Percentiles rank a stretch among this genome's conserved stretches.
These are phyloP conservation scores for Dendrolimus punctatus DNA, from an alignment of 1,140 invertebrate genomes.

Conservation along the genomic window DNA sequence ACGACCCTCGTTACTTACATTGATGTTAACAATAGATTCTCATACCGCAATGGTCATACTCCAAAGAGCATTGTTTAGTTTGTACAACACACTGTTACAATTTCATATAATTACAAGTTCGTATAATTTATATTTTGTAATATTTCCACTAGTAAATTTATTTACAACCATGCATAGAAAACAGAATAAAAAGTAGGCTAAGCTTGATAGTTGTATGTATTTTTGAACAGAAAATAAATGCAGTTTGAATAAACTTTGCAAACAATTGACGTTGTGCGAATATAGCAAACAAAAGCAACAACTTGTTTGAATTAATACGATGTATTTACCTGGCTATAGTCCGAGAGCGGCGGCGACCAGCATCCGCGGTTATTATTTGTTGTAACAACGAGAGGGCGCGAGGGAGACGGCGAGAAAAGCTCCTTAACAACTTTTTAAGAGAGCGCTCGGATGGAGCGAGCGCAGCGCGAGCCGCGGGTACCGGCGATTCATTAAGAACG, in stretches of 20 bases:
- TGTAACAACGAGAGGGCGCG: constrained; percentile 44
- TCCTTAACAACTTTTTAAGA: constrained; percentile 47
- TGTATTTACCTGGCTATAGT: constrained; percentile 35
- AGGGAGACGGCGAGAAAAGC: constrained; percentile 43
- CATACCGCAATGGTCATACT: too few relatives aligned
- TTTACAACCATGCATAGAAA: too few relatives aligned
- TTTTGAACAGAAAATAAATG: too few relatives aligned
- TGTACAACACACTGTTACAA: too few relatives aligned
- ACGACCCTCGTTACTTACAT: background rate
- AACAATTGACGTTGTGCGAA: background rate
- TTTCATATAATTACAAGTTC: too few relatives aligned
- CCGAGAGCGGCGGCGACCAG: constrained; percentile 23
- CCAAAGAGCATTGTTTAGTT: too few relatives aligned
- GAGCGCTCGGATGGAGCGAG: constrained; percentile 42
- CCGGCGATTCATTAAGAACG: constrained; percentile 63
- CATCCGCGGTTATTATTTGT: constrained; percentile 30
- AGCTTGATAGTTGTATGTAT: too few relatives aligned
- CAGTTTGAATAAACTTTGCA: too few relatives aligned
- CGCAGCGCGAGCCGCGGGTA: constrained; percentile 58
- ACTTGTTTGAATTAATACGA: background rate
- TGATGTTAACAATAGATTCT: too few relatives aligned
- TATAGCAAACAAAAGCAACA: constrained; percentile 2
- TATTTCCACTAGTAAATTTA: too few relatives aligned
- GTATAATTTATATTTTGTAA: too few relatives aligned
- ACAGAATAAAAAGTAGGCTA: too few relatives aligned